Conservation (phyloP, 2,888 invertebrate genomes). For the Tortricodes alternella region DNA sequence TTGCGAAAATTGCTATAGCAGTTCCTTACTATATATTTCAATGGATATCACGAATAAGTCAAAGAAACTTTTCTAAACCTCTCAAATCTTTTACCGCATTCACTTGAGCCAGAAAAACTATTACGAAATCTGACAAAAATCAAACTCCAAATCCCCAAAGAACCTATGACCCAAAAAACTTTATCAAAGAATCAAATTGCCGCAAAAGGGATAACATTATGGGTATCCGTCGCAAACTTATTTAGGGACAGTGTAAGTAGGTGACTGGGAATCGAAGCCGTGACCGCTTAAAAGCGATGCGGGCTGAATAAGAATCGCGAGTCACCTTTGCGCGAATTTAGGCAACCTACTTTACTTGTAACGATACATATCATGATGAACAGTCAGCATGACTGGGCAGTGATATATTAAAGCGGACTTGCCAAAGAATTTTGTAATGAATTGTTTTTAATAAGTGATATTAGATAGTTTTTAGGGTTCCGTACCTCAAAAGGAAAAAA, state of each 20-base stretch:
- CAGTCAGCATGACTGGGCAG: background rate
- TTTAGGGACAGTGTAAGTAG: slow-evolving; percentile 27
- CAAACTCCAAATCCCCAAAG: background rate
- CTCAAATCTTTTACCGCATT: background rate
- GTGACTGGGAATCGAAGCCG: slow-evolving; percentile 28
- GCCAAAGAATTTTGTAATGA: background rate
- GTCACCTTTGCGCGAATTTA: slow-evolving; percentile 13
- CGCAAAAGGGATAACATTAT: slow-evolving; percentile 9
- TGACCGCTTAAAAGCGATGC: slow-evolving; percentile 19
- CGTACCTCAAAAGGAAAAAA: too few species aligned
- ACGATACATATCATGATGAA: background rate
- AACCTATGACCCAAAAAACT: slow-evolving; percentile 24
- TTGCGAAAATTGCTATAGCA: too few species aligned
- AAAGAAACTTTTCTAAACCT: background rate
- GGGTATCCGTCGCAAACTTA: slow-evolving; percentile 21
- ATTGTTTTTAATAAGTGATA: too few species aligned
- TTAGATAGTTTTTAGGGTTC: too few species aligned
- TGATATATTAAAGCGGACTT: background rate
- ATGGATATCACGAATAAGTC: too few species aligned
- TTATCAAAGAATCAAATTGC: slow-evolving; percentile 15
- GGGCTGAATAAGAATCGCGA: slow-evolving; percentile 24
- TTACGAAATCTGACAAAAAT: slow-evolving; percentile 2
- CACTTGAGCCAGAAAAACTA: background rate
- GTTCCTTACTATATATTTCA: too few species aligned
- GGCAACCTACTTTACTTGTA: slow-evolving; percentile 6